Base-by-base conservation (phyloP, 2,113 vertebrate genomes). In the Daubentonia madagascariensis region DNA sequence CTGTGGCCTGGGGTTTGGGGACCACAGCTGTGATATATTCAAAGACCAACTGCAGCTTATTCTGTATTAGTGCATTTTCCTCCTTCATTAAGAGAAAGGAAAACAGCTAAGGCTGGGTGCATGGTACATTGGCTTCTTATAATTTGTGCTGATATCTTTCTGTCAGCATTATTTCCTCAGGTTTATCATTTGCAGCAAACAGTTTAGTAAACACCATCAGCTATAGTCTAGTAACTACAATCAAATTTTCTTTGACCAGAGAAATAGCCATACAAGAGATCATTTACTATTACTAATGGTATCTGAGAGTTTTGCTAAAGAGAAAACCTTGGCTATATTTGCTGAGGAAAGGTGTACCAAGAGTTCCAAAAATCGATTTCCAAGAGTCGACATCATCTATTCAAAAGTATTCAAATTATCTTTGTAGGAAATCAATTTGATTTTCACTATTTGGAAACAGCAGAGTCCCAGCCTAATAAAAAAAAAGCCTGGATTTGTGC, bases 151-250 rank as follows among this genome's bases (percentile, higher is more conserved):
- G 63, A 52, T 92, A 61, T 54, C 52, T 94, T 88, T 97, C 96
- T 96, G 95, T 97, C 93, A 95, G 94, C 68, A 43, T 80, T 95
- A 96, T 94, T 96, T 98, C 70, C 87, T 93, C 93, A 85, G 78
- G 88, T 81, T 91, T 97, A 94, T 95, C 90, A 92, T 87, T 91
- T 96, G 84, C 59, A 96, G 91, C 93, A 92, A 97, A 83, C 72
- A 93, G 61, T 95, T 96, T 90, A 91, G 92, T 94, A 89, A 97
- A 97, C 54, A 52, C 43, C 37, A 97, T 98, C 96, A 98, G 76
- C 84, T 89, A 40, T 35, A 97, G 85, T 94, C 72, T 73, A 89
- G 67, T 94, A 94, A 93, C 95, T 94, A 86, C 61, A 96, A 57
- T 84, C 81, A 95, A 96, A 97, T 96, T 96, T 91, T 97, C 81